phyloP scores from a whole-genome alignment of 1,140 invertebrate species.

The Cydia splendana region DNA sequence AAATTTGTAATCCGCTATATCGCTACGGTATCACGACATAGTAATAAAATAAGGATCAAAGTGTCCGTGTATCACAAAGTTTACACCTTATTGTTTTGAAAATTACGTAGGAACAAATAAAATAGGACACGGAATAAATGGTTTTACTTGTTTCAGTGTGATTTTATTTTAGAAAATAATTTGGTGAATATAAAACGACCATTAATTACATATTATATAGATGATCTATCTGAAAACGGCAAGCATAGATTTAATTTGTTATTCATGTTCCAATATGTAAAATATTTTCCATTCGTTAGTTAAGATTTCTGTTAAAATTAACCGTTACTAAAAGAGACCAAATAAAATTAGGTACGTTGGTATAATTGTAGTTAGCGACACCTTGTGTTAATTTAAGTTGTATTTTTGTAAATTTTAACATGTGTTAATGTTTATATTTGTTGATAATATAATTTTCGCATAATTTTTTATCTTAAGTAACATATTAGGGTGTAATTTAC shows the following conservation, averaged over 20 bases:
- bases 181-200: too few species aligned
- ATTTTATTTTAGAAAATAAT: too few species aligned
- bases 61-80: not conserved
- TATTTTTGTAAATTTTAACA: slow-evolving; percentile 75
- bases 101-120: not conserved
- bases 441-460: slow-evolving; percentile 37
- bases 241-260: slow-evolving; percentile 35
- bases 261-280: slow-evolving; percentile 36
- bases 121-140: not conserved
- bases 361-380: slow-evolving; percentile 65
- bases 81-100: not conserved
- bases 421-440: slow-evolving; percentile 45
- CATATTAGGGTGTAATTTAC: slow-evolving; percentile 29
- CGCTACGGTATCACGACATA: not conserved
- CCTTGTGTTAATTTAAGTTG: slow-evolving; percentile 66
- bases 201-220: too few species aligned
- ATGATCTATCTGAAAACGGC: slow-evolving; percentile 4
- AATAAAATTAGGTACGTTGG: slow-evolving; percentile 76
- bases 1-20: not conserved
- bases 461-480: slow-evolving; percentile 36
- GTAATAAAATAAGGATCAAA: not conserved
- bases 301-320: slow-evolving; percentile 52
- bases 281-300: slow-evolving; percentile 46
- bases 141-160: not conserved
- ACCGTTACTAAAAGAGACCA: slow-evolving; percentile 78